Conservation (phyloP, 2,888 invertebrate species). For the Metalampra italica region DNA sequence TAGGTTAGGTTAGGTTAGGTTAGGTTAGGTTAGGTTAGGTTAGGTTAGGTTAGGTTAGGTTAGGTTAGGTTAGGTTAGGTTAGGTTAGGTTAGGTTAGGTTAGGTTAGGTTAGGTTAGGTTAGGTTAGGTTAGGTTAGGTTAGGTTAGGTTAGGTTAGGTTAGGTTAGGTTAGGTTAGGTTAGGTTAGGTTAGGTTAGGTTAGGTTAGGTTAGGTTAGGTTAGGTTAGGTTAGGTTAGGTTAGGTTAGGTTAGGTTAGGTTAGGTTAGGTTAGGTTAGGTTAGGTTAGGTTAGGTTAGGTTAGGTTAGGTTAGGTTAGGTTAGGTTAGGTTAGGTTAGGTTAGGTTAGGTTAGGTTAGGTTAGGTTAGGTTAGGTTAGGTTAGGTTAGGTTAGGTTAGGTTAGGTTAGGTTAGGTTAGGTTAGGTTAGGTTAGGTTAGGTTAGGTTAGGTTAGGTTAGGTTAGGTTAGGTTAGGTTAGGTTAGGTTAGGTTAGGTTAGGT, state of each 20-base stretch:
- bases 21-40: conserved; percentile 5
- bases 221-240: conserved; percentile 17
- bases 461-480: conserved; percentile 11
- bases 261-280: conserved; percentile 16
- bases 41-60: too few species aligned
- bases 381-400: conserved; percentile 12
- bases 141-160: conserved; percentile 14
- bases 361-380: conserved; percentile 13
- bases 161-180: conserved; percentile 14
- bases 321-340: conserved; percentile 13
- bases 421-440: conserved; percentile 12
- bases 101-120: conserved; percentile 6
- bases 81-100: conserved; percentile 8
- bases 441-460: conserved; percentile 10
- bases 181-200: conserved; percentile 14
- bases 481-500: conserved; percentile 7
- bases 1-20: conserved; percentile 11
- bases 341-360: conserved; percentile 14
- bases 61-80: conserved; percentile 4
- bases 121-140: conserved; percentile 11
- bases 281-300: conserved; percentile 16
- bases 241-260: conserved; percentile 16
- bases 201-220: conserved; percentile 14
- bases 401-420: conserved; percentile 12
- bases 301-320: conserved; percentile 13